phyloP scores from a whole-genome alignment of 2,888 invertebrate genomes.

The Mythimna lalbum region DNA sequence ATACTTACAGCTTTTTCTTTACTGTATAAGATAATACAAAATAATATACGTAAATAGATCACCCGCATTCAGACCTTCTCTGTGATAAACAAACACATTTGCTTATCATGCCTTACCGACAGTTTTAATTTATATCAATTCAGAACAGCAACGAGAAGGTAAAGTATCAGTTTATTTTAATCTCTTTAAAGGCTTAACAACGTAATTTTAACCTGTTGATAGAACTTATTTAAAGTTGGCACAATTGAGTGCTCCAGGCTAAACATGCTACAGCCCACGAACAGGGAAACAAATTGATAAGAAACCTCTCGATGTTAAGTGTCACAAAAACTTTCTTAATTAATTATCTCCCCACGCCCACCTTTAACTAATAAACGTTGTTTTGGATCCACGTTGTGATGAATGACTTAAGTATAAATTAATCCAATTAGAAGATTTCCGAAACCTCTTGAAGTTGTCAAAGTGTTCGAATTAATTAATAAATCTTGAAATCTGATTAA shows the following conservation, averaged over 20 bases:
- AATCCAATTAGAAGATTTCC: conserved; percentile 77
- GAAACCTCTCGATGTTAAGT: conserved; percentile 69
- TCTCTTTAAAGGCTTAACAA: conserved; percentile 24
- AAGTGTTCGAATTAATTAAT: conserved; percentile 74
- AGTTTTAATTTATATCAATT: neutral
- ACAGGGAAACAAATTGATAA: conserved; percentile 68
- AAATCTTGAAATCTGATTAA: conserved; percentile 69
- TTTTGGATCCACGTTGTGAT: conserved; percentile 74
- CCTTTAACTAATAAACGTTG: conserved; percentile 74
- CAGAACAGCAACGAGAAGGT: conserved; percentile 19
- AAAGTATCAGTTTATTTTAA: conserved; percentile 24
- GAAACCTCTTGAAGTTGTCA: conserved; percentile 76
- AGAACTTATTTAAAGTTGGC: conserved; percentile 53
- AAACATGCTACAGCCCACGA: conserved; percentile 49
- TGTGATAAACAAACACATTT: neutral
- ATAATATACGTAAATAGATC: no score
- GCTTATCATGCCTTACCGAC: neutral
- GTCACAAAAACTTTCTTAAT: conserved; percentile 77
- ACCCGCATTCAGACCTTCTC: neutral
- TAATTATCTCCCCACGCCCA: conserved; percentile 76
- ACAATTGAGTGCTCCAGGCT: conserved; percentile 46
- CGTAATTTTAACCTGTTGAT: conserved; percentile 44
- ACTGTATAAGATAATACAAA: no score
- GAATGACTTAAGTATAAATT: conserved; percentile 81
- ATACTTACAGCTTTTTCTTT: neutral